A percentile compares a stretch with the other conserved stretches of the same genome.
These are phyloP conservation scores for Pao palembangensis DNA, from an alignment of 2,113 vertebrate genomes.

Conservation along the genomic window DNA sequence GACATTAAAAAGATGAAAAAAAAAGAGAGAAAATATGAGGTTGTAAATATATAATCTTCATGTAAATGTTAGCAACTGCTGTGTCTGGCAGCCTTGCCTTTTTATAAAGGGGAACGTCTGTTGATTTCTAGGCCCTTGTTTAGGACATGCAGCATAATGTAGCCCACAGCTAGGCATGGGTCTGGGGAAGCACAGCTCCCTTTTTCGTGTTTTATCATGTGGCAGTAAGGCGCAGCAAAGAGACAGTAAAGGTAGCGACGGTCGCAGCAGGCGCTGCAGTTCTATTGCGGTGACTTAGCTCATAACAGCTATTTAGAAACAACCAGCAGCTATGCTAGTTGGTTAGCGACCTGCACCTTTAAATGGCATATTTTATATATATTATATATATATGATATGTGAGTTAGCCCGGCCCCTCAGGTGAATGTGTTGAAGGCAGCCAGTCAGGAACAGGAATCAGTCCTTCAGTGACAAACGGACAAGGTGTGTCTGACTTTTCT, in stretches of 20 bases:
- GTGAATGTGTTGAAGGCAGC: constrained; percentile 52
- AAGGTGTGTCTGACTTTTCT: constrained; percentile 43
- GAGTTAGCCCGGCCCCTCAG: constrained; percentile 79
- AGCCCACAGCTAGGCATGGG: constrained; percentile 29
- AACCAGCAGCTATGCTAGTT: constrained; percentile 65
- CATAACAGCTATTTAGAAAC: constrained; percentile 22
- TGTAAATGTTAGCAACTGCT: constrained; percentile 69
- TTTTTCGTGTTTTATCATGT: constrained; percentile 31
- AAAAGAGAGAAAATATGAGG: constrained; percentile 64
- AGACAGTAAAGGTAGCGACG: constrained; percentile 66
- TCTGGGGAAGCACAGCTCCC: constrained; percentile 16
- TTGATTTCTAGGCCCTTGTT: constrained; percentile 28
- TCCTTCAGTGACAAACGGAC: constrained; percentile 47
- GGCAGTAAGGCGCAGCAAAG: constrained; percentile 57
- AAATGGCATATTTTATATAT: constrained; percentile 82
- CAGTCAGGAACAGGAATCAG: constrained; percentile 21
- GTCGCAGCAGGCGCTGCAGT: constrained; percentile 76
- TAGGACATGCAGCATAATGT: constrained; percentile 46
- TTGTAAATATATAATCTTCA: constrained; percentile 82
- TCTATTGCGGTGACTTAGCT: constrained; percentile 76
- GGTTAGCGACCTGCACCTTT: constrained; percentile 63
- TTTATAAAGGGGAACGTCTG: constrained; percentile 21
- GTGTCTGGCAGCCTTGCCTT: constrained; percentile 57
- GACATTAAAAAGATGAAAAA: constrained; percentile 38
- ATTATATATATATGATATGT: constrained; percentile 84